Evolutionary conservation across 2,888 invertebrate species (phyloP).

Genomic region (Mechanitis messenoides): DNA sequence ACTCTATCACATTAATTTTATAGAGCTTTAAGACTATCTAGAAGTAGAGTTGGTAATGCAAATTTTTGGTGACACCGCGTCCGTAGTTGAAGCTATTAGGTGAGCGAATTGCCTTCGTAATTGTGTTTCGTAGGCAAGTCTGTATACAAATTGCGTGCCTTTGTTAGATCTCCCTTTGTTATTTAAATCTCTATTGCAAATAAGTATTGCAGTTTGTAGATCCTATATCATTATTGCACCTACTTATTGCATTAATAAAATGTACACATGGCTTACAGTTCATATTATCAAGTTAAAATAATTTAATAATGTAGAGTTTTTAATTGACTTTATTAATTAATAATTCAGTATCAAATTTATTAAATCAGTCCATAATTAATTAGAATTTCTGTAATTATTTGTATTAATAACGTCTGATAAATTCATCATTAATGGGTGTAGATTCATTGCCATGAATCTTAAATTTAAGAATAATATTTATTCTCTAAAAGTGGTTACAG

Average conservation of each 20-base stretch:
- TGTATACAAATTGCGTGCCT: constrained; percentile 54
- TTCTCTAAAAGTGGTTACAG: too few relatives aligned
- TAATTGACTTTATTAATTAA: neutral
- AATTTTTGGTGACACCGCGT: constrained; percentile 70
- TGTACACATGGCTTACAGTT: too few relatives aligned
- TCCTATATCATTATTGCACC: constrained; percentile 3
- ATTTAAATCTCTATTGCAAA: constrained; percentile 49
- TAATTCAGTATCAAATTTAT: neutral
- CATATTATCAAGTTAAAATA: too few relatives aligned
- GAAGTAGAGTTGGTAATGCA: constrained; percentile 49
- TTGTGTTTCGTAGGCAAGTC: constrained; percentile 72
- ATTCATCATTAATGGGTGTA: too few relatives aligned
- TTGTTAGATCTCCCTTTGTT: constrained; percentile 57
- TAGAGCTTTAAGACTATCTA: constrained; percentile 41
- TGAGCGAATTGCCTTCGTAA: constrained; percentile 69
- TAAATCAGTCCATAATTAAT: neutral
- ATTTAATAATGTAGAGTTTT: neutral
- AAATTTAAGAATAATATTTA: too few relatives aligned
- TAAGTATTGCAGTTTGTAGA: constrained; percentile 30
- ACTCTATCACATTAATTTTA: constrained; percentile 44
- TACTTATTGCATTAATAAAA: neutral
- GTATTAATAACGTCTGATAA: too few relatives aligned
- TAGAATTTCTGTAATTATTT: neutral
- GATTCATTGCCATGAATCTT: too few relatives aligned
- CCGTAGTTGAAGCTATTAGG: constrained; percentile 61